Evolutionary conservation across 2,888 invertebrate species (phyloP).

Genomic region (Amphipoea oculea): DNA sequence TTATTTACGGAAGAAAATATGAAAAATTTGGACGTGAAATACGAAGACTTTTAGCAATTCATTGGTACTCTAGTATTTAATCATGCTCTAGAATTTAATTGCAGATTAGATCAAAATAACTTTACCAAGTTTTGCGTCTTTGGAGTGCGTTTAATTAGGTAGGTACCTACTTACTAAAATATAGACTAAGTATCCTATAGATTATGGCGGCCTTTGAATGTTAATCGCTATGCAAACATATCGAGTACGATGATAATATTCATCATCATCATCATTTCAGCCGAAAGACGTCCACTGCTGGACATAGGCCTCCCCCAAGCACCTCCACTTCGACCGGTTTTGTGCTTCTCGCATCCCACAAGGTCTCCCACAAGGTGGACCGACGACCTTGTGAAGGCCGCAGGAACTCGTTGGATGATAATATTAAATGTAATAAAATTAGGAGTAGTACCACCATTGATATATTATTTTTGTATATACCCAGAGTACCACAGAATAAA

Average conservation of each 20-base stretch:
- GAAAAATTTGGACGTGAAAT: not conserved
- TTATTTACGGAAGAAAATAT: conserved; percentile 8
- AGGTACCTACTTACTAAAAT: not conserved
- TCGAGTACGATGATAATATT: not conserved
- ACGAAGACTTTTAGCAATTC: not conserved
- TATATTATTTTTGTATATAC: too few relatives aligned
- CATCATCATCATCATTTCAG: too few relatives aligned
- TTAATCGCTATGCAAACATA: not conserved
- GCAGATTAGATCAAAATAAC: not conserved
- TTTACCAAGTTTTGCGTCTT: not conserved
- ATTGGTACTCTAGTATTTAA: not conserved
- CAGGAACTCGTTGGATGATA: too few relatives aligned
- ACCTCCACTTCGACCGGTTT: too few relatives aligned
- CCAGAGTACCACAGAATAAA: too few relatives aligned
- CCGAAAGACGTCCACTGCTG: too few relatives aligned
- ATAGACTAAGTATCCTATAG: not conserved
- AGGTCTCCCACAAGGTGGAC: too few relatives aligned
- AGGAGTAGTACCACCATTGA: not conserved
- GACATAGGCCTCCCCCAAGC: too few relatives aligned
- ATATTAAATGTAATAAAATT: not conserved
- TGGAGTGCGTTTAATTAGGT: too few relatives aligned
- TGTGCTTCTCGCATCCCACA: too few relatives aligned
- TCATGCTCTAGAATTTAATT: not conserved
- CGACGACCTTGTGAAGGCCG: too few relatives aligned
- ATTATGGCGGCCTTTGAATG: not conserved